These are phyloP conservation scores for Philaethria dido DNA, from an alignment of 2,888 invertebrate genomes.

Conservation along the genomic window DNA sequence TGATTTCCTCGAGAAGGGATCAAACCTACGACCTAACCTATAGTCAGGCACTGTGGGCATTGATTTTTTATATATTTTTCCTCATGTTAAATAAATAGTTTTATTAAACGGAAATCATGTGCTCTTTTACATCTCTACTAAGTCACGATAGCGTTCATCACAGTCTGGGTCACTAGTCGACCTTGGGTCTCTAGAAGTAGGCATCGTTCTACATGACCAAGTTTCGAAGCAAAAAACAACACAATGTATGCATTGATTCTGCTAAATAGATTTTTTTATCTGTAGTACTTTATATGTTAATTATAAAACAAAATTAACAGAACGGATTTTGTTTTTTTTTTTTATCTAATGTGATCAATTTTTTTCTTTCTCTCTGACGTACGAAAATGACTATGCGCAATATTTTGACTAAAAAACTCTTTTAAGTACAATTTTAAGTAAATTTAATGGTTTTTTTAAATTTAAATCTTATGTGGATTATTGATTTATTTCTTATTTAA, in stretches of 20 bases:
- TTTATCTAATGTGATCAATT: background rate
- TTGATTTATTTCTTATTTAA: too few relatives aligned
- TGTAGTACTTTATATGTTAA: constrained; percentile 6
- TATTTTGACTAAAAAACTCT: too few relatives aligned
- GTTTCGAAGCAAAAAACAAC: constrained; percentile 2
- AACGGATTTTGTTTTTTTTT: background rate
- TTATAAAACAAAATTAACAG: constrained; percentile 13
- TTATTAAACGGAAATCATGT: background rate
- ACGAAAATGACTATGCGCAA: too few relatives aligned
- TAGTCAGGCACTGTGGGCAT: too few relatives aligned
- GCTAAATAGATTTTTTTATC: constrained; percentile 4
- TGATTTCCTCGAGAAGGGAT: too few relatives aligned
- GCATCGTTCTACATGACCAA: constrained; percentile 28
- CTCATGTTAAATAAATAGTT: too few relatives aligned
- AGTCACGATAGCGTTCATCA: background rate
- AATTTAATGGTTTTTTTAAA: too few relatives aligned
- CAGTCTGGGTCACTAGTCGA: constrained; percentile 24
- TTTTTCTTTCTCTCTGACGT: background rate
- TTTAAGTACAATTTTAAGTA: too few relatives aligned
- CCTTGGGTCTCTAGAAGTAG: constrained; percentile 21
- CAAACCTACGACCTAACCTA: too few relatives aligned
- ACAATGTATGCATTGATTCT: constrained; percentile 12
- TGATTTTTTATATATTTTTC: too few relatives aligned
- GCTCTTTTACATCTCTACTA: background rate
- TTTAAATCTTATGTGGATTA: too few relatives aligned